Evolutionary conservation across 2,113 vertebrate species (phyloP), one percentile per base, ranked within the genome.

Genomic region (Glareola pratincola): DNA sequence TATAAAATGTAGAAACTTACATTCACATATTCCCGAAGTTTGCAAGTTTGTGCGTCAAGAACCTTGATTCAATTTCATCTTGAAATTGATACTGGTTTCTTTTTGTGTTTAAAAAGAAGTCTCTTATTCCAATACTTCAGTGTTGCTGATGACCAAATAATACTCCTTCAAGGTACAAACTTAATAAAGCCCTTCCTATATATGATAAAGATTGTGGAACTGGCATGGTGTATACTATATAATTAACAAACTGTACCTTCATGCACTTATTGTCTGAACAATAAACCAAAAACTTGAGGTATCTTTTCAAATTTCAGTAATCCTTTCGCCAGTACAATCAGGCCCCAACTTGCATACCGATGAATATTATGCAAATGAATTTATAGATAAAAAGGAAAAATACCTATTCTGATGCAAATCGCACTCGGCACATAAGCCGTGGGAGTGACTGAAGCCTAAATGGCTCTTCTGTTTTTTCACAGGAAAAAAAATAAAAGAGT

Each of bases 351-450:
- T 32, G 83, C 75, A 68, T 20, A 18, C 9, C 18, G 20, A 68
- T 51, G 16, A 68, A 50, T 12, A 39, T 45, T 45, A 68, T 51
- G 68, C 11, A 51, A 37, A 71, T 30, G 9, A 71, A 37, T 71
- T 51, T 66, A 32, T 15, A 66, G 63, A 45, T 66, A 45, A 45
- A 90, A 92, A 83, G 72, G 68, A 64, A 93, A 91, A 96, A 94
- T 82, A 79, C 34, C 57, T 94, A 77, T 93, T 96, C 82, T 94
- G 85, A 94, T 94, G 88, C 82, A 97, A 93, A 95, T 85, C 94
- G 85, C 62, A 92, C 43, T 37, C 39, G 14, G 60, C 74, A 93
- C 51, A 79, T 29, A 51, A 86, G 85, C 83, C 76, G 59, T n/a
- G 79, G 71, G 85, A 88, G 59, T 47, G 59, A 85, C 67, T 80